Evolutionary conservation across 2,888 invertebrate genomes (phyloP).

Genomic region (Acholoe squamosa): DNA sequence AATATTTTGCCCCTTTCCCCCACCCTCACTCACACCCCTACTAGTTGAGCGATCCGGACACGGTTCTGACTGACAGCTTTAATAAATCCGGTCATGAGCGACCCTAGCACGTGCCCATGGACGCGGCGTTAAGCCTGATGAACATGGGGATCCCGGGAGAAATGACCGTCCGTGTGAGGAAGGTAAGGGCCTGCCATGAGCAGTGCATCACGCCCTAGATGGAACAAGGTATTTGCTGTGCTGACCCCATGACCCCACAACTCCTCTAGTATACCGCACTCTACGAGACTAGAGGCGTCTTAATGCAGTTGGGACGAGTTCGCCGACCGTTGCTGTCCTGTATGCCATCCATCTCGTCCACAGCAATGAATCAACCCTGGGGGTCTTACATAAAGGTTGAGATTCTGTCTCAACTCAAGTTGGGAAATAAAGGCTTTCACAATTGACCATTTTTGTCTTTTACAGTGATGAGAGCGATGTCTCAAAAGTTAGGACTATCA

Average conservation of each 20-base stretch:
- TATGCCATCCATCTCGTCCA: background rate
- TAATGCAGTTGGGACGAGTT: background rate
- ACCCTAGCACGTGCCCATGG: background rate
- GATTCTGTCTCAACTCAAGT: no score
- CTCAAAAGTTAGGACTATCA: no score
- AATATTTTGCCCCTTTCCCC: background rate
- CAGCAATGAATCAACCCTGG: no score
- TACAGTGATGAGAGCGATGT: no score
- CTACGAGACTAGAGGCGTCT: background rate
- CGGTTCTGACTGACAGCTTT: conserved; percentile 23
- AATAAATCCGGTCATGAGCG: background rate
- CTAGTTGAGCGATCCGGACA: background rate
- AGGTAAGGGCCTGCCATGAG: background rate
- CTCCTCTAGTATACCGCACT: background rate
- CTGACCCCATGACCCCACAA: background rate
- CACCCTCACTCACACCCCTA: background rate
- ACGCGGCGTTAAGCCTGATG: background rate
- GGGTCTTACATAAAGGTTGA: no score
- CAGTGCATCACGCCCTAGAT: background rate
- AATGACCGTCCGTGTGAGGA: conserved; percentile 6
- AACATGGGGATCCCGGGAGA: background rate
- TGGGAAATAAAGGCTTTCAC: no score
- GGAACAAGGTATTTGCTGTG: conserved; percentile 9
- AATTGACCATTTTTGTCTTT: no score
- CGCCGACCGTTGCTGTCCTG: background rate